phyloP scores from a whole-genome alignment of 2,113 vertebrate genomes.

The Hippocampus abdominalis region DNA sequence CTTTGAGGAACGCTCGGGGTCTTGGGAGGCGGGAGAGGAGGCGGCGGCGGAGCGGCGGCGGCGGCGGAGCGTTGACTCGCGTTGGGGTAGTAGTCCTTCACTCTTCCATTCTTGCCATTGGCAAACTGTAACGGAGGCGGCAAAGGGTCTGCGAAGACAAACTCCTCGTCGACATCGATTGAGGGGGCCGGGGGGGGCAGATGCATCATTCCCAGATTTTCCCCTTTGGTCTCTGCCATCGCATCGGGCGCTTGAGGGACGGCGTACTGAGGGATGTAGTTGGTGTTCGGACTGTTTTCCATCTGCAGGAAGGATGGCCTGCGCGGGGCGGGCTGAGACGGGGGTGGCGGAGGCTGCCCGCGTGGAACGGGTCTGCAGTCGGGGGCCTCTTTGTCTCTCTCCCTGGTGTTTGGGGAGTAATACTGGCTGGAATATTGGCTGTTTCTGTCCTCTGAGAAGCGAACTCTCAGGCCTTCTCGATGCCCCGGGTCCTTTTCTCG shows the following conservation, averaged over 20 bases:
- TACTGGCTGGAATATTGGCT: slow-evolving; percentile 62
- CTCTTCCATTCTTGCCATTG: slow-evolving; percentile 76
- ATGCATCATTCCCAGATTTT: slow-evolving; percentile 77
- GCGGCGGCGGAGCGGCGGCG: slow-evolving; percentile 50
- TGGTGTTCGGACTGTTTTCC: slow-evolving; percentile 58
- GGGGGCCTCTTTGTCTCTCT: slow-evolving; percentile 60
- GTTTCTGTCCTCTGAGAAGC: slow-evolving; percentile 72
- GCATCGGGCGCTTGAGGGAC: slow-evolving; percentile 52
- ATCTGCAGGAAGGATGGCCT: slow-evolving; percentile 72
- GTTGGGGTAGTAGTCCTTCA: slow-evolving; percentile 50
- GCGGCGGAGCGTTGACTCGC: slow-evolving; percentile 40
- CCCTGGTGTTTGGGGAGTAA: slow-evolving; percentile 52
- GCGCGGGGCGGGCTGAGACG: slow-evolving; percentile 62
- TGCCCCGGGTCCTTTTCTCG: slow-evolving; percentile 63
- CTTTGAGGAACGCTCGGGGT: slow-evolving; percentile 41
- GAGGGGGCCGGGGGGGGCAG: slow-evolving; percentile 87
- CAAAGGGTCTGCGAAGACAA: slow-evolving; percentile 86
- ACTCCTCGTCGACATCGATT: slow-evolving; percentile 86
- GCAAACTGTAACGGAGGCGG: slow-evolving; percentile 89
- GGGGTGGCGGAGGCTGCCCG: slow-evolving; percentile 53
- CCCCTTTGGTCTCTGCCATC: slow-evolving; percentile 32
- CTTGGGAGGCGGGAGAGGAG: slow-evolving; percentile 44
- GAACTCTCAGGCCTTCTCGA: slow-evolving; percentile 74
- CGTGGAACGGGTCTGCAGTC: slow-evolving; percentile 57
- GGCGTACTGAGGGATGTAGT: slow-evolving; percentile 65